These are phyloP conservation scores for Iselma pallidipennis DNA, from an alignment of 2,888 invertebrate genomes.

Conservation along the genomic window DNA sequence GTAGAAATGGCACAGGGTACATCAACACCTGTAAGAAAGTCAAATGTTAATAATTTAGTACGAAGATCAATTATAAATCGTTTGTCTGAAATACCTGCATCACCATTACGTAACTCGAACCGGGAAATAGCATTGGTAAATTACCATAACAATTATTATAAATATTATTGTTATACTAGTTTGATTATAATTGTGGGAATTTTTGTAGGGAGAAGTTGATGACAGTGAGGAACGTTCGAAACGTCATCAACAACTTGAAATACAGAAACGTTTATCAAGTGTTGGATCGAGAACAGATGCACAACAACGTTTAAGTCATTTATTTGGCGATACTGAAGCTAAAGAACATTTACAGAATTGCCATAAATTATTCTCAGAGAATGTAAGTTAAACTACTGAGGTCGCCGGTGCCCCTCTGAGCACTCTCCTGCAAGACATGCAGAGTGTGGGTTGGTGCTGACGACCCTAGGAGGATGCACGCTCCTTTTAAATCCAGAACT, in stretches of 20 bases:
- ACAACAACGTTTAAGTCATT: constrained; percentile 28
- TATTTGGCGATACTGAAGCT: constrained; percentile 55
- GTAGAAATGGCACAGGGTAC: not conserved
- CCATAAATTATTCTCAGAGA: constrained; percentile 76
- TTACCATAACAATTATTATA: too few relatives aligned
- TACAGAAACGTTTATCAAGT: constrained; percentile 27
- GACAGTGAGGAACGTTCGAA: constrained; percentile 35
- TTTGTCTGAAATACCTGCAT: not conserved
- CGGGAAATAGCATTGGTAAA: not conserved
- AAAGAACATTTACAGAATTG: constrained; percentile 76
- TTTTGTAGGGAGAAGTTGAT: constrained; percentile 4
- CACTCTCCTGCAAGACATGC: too few relatives aligned
- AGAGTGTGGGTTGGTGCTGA: too few relatives aligned
- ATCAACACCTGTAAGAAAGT: not conserved
- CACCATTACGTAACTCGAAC: not conserved
- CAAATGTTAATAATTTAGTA: not conserved
- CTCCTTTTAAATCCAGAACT: constrained; percentile 43
- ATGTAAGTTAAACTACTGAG: too few relatives aligned
- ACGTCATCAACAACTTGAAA: constrained; percentile 29
- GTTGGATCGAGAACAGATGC: not conserved
- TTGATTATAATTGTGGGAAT: not conserved
- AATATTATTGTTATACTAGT: too few relatives aligned
- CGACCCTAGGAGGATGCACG: too few relatives aligned
- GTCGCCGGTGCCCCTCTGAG: too few relatives aligned
- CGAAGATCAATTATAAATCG: not conserved